These are phyloP conservation scores for Meriones unguiculatus DNA, from an alignment of 2,113 vertebrate species.

Conservation along the genomic window DNA sequence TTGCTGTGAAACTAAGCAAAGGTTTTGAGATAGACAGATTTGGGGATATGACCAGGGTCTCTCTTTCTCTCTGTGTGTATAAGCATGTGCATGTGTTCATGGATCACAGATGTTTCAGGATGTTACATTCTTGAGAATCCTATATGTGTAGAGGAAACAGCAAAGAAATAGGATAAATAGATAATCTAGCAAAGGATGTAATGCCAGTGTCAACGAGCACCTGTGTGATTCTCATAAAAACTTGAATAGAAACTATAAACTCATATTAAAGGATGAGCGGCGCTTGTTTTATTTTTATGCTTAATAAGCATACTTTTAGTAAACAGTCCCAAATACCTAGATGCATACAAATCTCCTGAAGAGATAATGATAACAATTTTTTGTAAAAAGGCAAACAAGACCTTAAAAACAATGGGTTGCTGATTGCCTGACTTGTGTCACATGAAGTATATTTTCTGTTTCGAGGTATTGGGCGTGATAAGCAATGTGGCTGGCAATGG, in stretches of 20 bases:
- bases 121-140: neutral
- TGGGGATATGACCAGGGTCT: neutral
- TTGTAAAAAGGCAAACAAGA: conserved; percentile 7
- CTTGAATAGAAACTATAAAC: conserved; percentile 16
- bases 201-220: neutral
- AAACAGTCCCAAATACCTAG: neutral
- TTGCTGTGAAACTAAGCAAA: neutral
- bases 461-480: conserved; percentile 41
- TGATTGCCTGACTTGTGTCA: conserved; percentile 52
- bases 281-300: conserved; percentile 44
- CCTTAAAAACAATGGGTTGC: conserved; percentile 58
- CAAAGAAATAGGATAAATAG: neutral
- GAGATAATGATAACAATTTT: conserved; percentile 60
- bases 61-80: neutral
- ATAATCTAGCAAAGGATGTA: neutral
- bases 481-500: neutral
- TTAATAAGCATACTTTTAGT: neutral
- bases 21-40: neutral
- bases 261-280: conserved; percentile 2
- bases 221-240: conserved; percentile 21
- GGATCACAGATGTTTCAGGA: neutral
- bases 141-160: conserved; percentile 14
- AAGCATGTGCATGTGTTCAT: neutral
- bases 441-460: conserved; percentile 33
- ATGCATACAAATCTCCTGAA: neutral